These are phyloP conservation scores for Eurois occulta DNA, from an alignment of 2,888 invertebrate genomes.

Conservation along the genomic window DNA sequence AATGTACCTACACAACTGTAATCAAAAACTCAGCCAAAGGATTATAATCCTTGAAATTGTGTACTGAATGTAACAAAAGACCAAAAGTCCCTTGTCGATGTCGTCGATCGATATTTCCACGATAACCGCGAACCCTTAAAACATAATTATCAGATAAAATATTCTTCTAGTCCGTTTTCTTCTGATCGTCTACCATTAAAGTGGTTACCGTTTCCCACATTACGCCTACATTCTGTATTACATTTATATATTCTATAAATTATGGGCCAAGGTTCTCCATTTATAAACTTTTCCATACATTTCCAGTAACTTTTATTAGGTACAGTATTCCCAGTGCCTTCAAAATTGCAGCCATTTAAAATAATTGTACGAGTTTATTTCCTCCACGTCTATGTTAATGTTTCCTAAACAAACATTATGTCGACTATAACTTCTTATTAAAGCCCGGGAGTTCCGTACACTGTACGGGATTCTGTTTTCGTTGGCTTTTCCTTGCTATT, in stretches of 20 bases:
- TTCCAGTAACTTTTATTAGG: constrained; percentile 53
- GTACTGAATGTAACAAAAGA: background rate
- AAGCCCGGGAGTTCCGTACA: constrained; percentile 54
- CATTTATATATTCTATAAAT: constrained; percentile 12
- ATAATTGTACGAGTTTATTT: constrained; percentile 65
- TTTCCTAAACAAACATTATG: constrained; percentile 65
- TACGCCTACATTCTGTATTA: constrained; percentile 9
- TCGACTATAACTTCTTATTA: constrained; percentile 66
- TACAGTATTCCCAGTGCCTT: constrained; percentile 48
- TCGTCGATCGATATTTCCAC: background rate
- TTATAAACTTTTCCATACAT: constrained; percentile 50
- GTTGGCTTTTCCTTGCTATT: constrained; percentile 53
- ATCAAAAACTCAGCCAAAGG: background rate
- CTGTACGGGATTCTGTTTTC: constrained; percentile 50
- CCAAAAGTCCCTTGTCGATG: background rate
- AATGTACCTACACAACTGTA: background rate
- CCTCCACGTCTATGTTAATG: constrained; percentile 66
- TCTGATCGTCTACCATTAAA: background rate
- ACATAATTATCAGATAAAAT: constrained; percentile 21
- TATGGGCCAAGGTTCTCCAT: constrained; percentile 10
- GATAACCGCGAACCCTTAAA: constrained; percentile 6
- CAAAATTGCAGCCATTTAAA: constrained; percentile 62
- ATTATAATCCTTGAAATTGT: background rate
- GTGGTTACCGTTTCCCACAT: background rate
- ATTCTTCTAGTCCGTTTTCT: constrained; percentile 18